Conservation (phyloP, 2,888 invertebrate genomes). For the Linnaemya vulpina region DNA sequence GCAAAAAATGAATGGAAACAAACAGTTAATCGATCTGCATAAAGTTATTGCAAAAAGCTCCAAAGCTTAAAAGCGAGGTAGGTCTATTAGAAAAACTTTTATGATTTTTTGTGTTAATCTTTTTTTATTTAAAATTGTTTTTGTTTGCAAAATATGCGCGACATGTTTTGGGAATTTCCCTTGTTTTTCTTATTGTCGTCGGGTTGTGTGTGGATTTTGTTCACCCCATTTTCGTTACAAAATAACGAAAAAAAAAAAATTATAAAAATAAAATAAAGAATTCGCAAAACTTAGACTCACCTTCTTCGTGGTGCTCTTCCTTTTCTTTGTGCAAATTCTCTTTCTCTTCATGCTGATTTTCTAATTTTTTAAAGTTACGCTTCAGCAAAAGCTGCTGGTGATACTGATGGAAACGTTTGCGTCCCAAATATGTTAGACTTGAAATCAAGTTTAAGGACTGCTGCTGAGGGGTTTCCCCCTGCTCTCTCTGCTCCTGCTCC, state of each 20-base stretch:
- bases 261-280: not conserved
- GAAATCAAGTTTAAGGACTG: constrained; percentile 76
- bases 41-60: too few species aligned
- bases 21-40: too few species aligned
- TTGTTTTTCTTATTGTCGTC: not conserved
- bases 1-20: too few species aligned
- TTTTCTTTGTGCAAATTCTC: constrained; percentile 43
- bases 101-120: too few species aligned
- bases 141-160: too few species aligned
- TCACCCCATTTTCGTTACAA: constrained; percentile 10
- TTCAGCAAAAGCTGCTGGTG: constrained; percentile 62
- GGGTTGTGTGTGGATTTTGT: not conserved
- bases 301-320: constrained; percentile 64
- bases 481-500: not conserved
- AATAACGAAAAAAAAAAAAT: too few species aligned
- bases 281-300: constrained; percentile 33
- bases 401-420: constrained; percentile 69
- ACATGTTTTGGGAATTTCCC: too few species aligned
- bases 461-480: too few species aligned
- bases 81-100: too few species aligned
- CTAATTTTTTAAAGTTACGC: constrained; percentile 41
- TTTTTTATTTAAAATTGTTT: too few species aligned
- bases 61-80: too few species aligned
- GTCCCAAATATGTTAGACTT: constrained; percentile 62
- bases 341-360: constrained; percentile 40